These are phyloP conservation scores for Dione juno DNA, from an alignment of 2,888 invertebrate genomes.

Conservation along the genomic window DNA sequence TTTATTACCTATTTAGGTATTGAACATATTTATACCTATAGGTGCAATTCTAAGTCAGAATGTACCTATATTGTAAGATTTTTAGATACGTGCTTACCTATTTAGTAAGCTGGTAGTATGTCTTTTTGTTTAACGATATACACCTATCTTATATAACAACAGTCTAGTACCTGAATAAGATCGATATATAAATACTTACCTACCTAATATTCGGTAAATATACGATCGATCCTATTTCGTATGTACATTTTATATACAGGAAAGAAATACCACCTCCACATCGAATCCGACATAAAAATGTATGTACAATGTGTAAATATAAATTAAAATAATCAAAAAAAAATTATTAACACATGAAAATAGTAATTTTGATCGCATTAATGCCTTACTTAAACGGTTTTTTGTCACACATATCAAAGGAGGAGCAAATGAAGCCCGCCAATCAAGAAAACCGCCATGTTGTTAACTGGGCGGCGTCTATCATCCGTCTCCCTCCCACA, in stretches of 20 bases:
- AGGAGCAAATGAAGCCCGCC: conserved; percentile 75
- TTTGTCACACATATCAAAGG: conserved; percentile 46
- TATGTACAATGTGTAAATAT: conserved; percentile 15
- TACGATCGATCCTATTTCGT: not conserved
- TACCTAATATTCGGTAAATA: not conserved
- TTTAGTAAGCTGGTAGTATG: too few relatives aligned
- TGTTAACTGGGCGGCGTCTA: conserved; percentile 83
- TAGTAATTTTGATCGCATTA: conserved; percentile 17
- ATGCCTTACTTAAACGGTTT: conserved; percentile 25
- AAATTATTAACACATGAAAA: conserved; percentile 19
- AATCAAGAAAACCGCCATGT: conserved; percentile 86
- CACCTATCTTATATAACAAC: too few relatives aligned
- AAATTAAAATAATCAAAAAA: conserved; percentile 16
- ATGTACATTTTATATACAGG: not conserved
- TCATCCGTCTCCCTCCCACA: conserved; percentile 67
- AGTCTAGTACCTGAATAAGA: not conserved
- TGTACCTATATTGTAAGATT: too few relatives aligned
- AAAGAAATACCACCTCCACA: conserved; percentile 15
- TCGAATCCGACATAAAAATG: not conserved
- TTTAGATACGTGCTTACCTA: too few relatives aligned
- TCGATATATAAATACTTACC: not conserved
- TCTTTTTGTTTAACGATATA: too few relatives aligned
- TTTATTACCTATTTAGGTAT: too few relatives aligned
- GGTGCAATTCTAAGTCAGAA: too few relatives aligned
- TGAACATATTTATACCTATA: too few relatives aligned